Base-by-base conservation (phyloP, 1,140 invertebrate genomes). In the Ceratina japonica region DNA sequence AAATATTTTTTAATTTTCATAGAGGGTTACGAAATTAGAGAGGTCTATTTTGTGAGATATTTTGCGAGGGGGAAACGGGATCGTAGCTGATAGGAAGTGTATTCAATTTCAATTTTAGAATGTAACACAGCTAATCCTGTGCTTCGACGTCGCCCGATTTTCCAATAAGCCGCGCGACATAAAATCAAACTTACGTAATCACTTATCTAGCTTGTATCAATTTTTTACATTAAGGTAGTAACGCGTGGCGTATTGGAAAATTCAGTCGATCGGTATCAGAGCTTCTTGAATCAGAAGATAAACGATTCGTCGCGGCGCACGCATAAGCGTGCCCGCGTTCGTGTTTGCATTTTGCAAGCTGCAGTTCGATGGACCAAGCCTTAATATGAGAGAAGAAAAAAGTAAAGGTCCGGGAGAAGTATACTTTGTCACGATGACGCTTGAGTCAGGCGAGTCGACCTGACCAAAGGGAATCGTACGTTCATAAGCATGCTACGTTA, bases 21-120 rank as follows among this genome's bases (percentile, higher is more conserved):
- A 73, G 51, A 70, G 20, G 44, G 27, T 20, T 44, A 59, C 15
- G 51, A 75, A 84, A 71, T 84, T 69, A 65, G 15, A 58, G 70
- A 82, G 37, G 77, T 80, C 78, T 84, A 84, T 84, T 84, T 84
- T 84, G 64, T 84, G 75, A 78, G 13, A 44, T 64, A 78, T 78
- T 78, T 78, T 78, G 68, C 20, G 15, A 56, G 22, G 59, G n/a
- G 31, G 5, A 15, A 22, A 22, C 20, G n/a, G 56, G 20, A 20
- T 22, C 54, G 37, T 20, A 72, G 75, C 20, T 27, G 20, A 54
- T 78, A 78, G 27, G 12, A 37, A 51, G 16, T 7, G 13, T 73
- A 62, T 73, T 69, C 65, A 4, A 61, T 37, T 65, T 77, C 66
- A 44, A 76, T 76, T 76, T 44, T 78, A 72, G 68, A 31, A 16